Conservation (phyloP, 2,888 invertebrate species). For the Drosophila kambysellisi region DNA sequence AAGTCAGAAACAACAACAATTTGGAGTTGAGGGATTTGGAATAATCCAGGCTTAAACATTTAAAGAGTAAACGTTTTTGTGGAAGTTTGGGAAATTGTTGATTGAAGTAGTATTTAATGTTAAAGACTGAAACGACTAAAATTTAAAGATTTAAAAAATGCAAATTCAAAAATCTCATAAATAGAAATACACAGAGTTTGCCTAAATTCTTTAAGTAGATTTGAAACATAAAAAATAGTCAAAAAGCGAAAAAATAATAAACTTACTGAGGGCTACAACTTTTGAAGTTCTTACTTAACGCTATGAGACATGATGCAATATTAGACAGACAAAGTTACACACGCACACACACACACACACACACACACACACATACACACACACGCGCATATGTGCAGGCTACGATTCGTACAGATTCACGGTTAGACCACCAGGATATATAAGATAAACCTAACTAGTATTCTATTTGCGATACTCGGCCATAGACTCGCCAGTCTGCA, state of each 20-base stretch:
- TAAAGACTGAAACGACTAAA: background rate
- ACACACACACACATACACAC: background rate
- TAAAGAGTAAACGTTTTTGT: too few relatives aligned
- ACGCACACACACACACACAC: background rate
- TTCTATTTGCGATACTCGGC: conserved; percentile 81
- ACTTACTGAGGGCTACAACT: conserved; percentile 20
- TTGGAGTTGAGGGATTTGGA: background rate
- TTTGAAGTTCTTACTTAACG: conserved; percentile 23
- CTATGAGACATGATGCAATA: conserved; percentile 11
- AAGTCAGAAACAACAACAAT: background rate
- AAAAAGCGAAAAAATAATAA: background rate
- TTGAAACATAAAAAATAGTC: background rate
- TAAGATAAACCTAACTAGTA: conserved; percentile 13
- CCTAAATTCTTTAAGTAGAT: background rate
- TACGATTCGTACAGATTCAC: conserved; percentile 11
- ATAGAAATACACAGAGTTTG: background rate
- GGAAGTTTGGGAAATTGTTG: background rate
- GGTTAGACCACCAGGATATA: conserved; percentile 33
- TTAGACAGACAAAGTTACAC: conserved; percentile 13
- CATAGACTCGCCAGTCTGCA: conserved; percentile 55
- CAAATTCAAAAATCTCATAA: background rate
- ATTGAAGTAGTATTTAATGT: background rate
- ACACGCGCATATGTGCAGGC: conserved; percentile 10
- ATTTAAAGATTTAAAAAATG: background rate
- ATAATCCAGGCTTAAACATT: background rate